Base-by-base conservation (phyloP, 2,113 vertebrate species). In the Macquaria ambigua region DNA sequence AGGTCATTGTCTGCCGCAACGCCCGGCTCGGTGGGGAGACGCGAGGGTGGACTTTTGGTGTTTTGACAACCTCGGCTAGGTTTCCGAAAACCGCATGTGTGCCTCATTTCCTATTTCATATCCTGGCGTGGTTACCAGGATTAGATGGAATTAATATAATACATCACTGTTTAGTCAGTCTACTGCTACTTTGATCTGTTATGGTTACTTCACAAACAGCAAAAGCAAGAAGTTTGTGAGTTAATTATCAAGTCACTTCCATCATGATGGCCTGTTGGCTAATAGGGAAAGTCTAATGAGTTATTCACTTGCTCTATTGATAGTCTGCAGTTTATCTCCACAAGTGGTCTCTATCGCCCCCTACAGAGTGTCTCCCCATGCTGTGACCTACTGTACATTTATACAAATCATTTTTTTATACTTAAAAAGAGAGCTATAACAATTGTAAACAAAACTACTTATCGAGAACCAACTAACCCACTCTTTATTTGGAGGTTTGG, bases 21-120 rank as follows among this genome's bases (percentile, higher is more conserved):
- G 81, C 92, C 92, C 82, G 59, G 90, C 91, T 79, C 55, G 48
- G 70, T 83, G 88, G 90, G 85, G 82, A 83, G 79, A 89, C 94
- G 89, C 94, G 95, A 91, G 95, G 92, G 93, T 83, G 83, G 91
- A 94, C 95, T 95, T 90, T 94, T 53, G 77, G 59, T 96, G 95
- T 97, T 97, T 94, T 92, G 90, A 97, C 94, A 96, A 95, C 95
- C 94, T 94, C 76, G 87, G 87, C 85, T 74, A 85, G 93, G 95
- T 93, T 96, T 96, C 95, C 92, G 10, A 91, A 85, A 82, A 89
- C 75, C 87, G 89, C 93, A 95, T 76, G 86, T 90, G 71, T 70
- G 79, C 67, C 74, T 81, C 68, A 84, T 89, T 93, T 91, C 93
- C 89, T 74, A 48, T 53, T 84, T 89, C 83, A 87, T 81, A 88